A percentile compares a stretch with the other conserved stretches of the same genome.
Evolutionary conservation across 2,888 invertebrate species (phyloP).

Genomic region (Cheiracanthium punctorium): DNA sequence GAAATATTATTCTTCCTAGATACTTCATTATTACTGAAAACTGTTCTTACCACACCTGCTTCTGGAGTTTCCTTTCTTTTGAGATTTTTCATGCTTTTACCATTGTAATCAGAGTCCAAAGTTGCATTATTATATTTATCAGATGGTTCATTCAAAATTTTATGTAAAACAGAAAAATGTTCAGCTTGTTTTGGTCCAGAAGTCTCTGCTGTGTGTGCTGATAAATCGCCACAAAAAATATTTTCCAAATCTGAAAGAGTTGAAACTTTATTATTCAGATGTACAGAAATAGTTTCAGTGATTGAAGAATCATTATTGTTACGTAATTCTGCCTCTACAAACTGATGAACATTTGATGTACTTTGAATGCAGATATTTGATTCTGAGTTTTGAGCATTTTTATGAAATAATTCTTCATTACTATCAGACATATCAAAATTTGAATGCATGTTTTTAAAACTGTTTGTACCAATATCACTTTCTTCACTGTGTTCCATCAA

Average conservation of each 20-base stretch:
- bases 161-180: not conserved
- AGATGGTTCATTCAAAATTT: not conserved
- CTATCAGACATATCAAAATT: not conserved
- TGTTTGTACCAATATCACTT: not conserved
- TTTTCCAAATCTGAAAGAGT: slow-evolving; percentile 35
- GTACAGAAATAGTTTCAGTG: not conserved
- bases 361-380: not conserved
- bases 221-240: slow-evolving; percentile 15
- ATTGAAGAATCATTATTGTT: not conserved
- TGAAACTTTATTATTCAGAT: slow-evolving; percentile 18
- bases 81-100: not conserved
- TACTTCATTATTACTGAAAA: no score
- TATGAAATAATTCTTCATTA: not conserved
- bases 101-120: not conserved
- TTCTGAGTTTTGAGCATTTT: not conserved
- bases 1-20: no score
- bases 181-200: not conserved
- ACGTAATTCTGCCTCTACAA: not conserved
- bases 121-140: no score
- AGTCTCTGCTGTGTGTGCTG: not conserved
- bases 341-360: not conserved
- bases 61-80: not conserved
- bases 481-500: no score
- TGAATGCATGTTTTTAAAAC: not conserved
- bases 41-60: not conserved